These are phyloP conservation scores for Physella acuta DNA, from an alignment of 1,140 invertebrate genomes.

Conservation along the genomic window DNA sequence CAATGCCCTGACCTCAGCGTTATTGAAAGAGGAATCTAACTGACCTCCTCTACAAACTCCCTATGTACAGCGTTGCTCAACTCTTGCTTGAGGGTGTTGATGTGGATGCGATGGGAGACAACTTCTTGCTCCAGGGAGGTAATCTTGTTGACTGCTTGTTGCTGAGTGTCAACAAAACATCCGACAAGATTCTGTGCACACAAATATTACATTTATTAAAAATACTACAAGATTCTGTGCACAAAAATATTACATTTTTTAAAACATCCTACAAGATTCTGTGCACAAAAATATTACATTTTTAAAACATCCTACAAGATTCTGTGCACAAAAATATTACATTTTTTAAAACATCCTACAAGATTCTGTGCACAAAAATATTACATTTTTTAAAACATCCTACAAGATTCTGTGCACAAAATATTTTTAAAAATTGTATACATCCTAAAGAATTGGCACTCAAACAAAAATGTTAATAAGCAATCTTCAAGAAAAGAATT, in stretches of 20 bases:
- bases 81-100: constrained; percentile 49
- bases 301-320: neutral
- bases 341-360: too few species aligned
- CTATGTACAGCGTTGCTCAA: constrained; percentile 49
- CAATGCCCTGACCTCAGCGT: too few species aligned
- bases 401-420: too few species aligned
- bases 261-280: neutral
- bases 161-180: constrained; percentile 51
- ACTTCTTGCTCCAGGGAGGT: constrained; percentile 48
- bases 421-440: too few species aligned
- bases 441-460: too few species aligned
- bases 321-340: neutral
- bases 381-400: too few species aligned
- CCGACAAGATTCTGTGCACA: constrained; percentile 49
- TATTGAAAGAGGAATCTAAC: too few species aligned
- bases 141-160: constrained; percentile 41
- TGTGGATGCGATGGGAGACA: constrained; percentile 41
- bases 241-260: neutral
- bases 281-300: neutral
- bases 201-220: neutral
- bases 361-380: too few species aligned
- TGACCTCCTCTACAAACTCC: constrained; percentile 50
- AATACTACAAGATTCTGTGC: neutral
- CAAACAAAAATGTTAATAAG: too few species aligned
- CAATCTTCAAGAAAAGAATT: too few species aligned